These are phyloP conservation scores for Anableps anableps DNA, from an alignment of 2,797 vertebrate genomes.

Conservation along the genomic window DNA sequence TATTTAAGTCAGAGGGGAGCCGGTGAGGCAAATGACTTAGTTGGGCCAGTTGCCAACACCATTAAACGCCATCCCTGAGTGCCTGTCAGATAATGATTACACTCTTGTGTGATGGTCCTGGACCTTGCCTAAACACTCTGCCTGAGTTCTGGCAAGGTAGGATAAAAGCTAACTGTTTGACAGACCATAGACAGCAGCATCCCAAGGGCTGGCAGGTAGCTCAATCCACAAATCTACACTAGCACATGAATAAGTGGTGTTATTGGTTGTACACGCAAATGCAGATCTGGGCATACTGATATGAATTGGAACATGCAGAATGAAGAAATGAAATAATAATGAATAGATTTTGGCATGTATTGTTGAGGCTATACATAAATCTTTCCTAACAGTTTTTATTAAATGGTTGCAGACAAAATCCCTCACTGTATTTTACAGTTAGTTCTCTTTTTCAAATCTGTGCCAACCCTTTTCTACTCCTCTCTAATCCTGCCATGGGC, in stretches of 20 bases:
- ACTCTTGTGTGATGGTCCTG: conserved; percentile 57
- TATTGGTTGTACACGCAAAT: conserved; percentile 2
- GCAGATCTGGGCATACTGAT: conserved; percentile 4
- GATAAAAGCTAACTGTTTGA: conserved; percentile 66
- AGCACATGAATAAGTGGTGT: background rate
- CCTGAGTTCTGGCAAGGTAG: conserved; percentile 49
- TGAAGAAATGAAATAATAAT: background rate
- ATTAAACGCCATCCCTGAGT: conserved; percentile 63
- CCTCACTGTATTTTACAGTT: conserved; percentile 17
- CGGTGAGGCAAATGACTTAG: conserved; percentile 51
- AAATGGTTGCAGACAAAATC: conserved; percentile 27
- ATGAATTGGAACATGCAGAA: background rate
- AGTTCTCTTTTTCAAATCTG: conserved; percentile 43
- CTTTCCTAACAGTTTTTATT: conserved; percentile 21
- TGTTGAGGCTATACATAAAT: conserved; percentile 12
- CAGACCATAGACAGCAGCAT: conserved; percentile 59
- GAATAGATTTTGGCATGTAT: background rate
- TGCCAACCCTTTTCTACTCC: conserved; percentile 56
- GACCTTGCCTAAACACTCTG: conserved; percentile 69
- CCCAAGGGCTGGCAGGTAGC: conserved; percentile 64
- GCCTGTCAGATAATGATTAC: conserved; percentile 72
- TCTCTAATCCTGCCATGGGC: conserved; percentile 62
- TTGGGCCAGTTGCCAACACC: conserved; percentile 61
- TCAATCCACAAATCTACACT: conserved; percentile 34
- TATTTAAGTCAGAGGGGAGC: conserved; percentile 40